Evolutionary conservation across 1,140 invertebrate genomes (phyloP).

Genomic region (Steinernema khuongi): DNA sequence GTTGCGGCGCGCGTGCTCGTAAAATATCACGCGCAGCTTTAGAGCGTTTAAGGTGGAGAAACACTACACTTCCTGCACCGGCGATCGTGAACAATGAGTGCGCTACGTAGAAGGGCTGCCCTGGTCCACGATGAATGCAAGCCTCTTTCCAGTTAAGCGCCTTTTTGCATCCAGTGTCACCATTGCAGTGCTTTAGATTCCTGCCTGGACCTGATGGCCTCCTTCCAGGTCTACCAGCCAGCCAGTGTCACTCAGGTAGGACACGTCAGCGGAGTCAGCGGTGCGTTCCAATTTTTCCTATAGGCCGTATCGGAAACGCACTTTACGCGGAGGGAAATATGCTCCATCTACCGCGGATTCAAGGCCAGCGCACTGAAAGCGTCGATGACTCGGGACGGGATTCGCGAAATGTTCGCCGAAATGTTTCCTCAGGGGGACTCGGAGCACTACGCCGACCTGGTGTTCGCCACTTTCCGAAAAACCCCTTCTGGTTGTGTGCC

Average conservation of each 20-base stretch:
- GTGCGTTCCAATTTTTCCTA: neutral
- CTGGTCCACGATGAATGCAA: slow-evolving; percentile 4
- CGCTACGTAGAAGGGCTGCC: neutral
- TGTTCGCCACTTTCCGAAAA: slow-evolving; percentile 38
- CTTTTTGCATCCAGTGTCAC: neutral
- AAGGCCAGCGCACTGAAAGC: slow-evolving; percentile 39
- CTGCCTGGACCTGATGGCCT: neutral
- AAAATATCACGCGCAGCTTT: too few species aligned
- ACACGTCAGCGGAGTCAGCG: neutral
- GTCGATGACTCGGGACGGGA: slow-evolving; percentile 34
- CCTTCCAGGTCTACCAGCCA: neutral
- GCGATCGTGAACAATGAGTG: neutral
- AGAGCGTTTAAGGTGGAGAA: too few species aligned
- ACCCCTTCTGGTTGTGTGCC: neutral
- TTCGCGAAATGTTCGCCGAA: slow-evolving; percentile 33
- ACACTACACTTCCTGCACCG: neutral
- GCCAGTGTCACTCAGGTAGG: neutral
- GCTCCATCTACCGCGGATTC: slow-evolving; percentile 38
- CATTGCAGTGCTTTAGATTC: neutral
- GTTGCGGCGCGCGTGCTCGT: too few species aligned
- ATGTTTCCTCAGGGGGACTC: slow-evolving; percentile 39
- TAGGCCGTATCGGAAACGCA: slow-evolving; percentile 38
- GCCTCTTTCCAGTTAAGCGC: slow-evolving; percentile 1
- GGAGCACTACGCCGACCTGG: slow-evolving; percentile 36
- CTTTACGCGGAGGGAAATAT: slow-evolving; percentile 36